These are phyloP conservation scores for Urosaurus nigricauda DNA, from an alignment of 2,797 vertebrate species.

Conservation along the genomic window DNA sequence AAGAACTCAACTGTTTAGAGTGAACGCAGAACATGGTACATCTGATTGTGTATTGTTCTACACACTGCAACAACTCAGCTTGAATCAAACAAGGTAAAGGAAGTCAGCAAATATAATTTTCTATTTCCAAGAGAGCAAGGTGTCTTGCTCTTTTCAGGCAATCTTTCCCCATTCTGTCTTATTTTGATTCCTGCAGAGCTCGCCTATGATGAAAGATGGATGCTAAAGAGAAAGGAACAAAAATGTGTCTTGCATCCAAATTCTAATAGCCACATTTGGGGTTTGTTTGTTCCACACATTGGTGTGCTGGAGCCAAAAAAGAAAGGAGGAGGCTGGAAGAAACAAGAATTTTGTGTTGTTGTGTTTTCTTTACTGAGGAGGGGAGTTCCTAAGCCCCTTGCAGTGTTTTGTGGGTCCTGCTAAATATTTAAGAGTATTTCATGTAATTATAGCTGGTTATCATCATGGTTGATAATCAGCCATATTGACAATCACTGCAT, in stretches of 20 bases:
- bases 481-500: background rate
- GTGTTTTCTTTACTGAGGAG: background rate
- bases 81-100: constrained; percentile 21
- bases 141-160: constrained; percentile 16
- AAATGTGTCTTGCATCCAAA: constrained; percentile 39
- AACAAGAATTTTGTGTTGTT: background rate
- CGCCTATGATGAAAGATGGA: constrained; percentile 36
- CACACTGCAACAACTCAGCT: background rate
- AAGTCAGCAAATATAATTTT: constrained; percentile 15
- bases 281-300: background rate
- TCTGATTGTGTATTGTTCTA: background rate
- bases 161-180: background rate
- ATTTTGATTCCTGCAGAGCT: constrained; percentile 24
- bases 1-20: background rate
- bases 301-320: too few relatives aligned
- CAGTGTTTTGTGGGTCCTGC: background rate
- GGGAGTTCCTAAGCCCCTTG: background rate
- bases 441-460: background rate
- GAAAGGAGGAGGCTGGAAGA: background rate
- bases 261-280: background rate
- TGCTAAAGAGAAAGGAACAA: constrained; percentile 15
- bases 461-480: background rate
- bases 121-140: constrained; percentile 15
- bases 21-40: background rate
- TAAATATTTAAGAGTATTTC: background rate